Conservation (phyloP, 2,888 invertebrate species). For the Eurytoma californica region DNA sequence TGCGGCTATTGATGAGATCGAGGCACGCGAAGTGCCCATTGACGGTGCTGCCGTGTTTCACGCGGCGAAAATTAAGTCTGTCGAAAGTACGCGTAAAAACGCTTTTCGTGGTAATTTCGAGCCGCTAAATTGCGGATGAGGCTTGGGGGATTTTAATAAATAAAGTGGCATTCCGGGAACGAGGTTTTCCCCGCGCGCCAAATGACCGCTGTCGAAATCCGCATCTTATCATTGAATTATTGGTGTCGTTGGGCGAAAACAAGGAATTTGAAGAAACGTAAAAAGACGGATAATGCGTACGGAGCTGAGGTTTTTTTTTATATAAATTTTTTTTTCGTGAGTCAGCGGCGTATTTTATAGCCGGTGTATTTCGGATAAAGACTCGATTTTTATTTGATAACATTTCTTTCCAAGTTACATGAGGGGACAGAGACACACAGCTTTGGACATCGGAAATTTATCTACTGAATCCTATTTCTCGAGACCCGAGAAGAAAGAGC, state of each 20-base stretch:
- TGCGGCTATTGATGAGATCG: too few species aligned
- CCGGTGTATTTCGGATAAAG: conserved; percentile 22
- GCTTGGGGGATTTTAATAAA: too few species aligned
- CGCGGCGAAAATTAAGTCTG: not conserved
- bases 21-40: conserved; percentile 3
- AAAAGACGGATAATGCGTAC: not conserved
- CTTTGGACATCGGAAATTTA: conserved; percentile 27
- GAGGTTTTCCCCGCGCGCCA: too few species aligned
- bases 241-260: not conserved
- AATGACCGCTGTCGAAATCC: too few species aligned
- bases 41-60: not conserved
- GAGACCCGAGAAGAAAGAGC: conserved; percentile 8
- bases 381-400: conserved; percentile 35
- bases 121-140: too few species aligned
- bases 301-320: not conserved
- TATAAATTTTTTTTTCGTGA: not conserved
- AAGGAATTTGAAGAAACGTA: not conserved
- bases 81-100: not conserved
- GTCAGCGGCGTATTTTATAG: conserved; percentile 23
- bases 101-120: too few species aligned
- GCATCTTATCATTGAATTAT: conserved; percentile 23
- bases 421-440: not conserved
- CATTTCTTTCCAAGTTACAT: not conserved
- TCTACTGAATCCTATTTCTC: conserved; percentile 30
- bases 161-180: too few species aligned